Percentiles rank a stretch among this genome's conserved stretches.
Conservation (phyloP, 2,888 invertebrate species). For the Oscheius sp. region DNA sequence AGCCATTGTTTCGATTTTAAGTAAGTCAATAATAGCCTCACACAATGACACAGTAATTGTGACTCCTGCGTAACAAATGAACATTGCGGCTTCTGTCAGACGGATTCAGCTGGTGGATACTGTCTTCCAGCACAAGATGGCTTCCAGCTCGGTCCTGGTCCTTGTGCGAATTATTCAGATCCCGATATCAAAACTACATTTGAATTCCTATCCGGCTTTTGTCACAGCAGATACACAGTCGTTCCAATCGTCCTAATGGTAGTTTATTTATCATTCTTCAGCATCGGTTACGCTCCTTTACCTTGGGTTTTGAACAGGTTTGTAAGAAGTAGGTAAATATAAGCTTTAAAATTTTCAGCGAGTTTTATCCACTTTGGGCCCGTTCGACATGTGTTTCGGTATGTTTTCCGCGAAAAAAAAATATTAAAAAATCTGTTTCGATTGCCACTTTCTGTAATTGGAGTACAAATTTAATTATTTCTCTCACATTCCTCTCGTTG, state of each 20-base stretch:
- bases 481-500: slow-evolving; percentile 73
- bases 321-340: too few relatives aligned
- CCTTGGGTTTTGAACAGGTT: slow-evolving; percentile 76
- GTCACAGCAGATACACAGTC: slow-evolving; percentile 70
- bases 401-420: too few relatives aligned
- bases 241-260: slow-evolving; percentile 61
- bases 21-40: not conserved
- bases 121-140: slow-evolving; percentile 11
- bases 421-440: too few relatives aligned
- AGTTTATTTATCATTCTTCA: slow-evolving; percentile 48
- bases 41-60: slow-evolving; percentile 67
- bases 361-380: slow-evolving; percentile 75
- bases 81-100: slow-evolving; percentile 71
- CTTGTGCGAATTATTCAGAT: slow-evolving; percentile 27
- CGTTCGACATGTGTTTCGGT: slow-evolving; percentile 71
- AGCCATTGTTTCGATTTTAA: slow-evolving; percentile 9
- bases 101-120: not conserved
- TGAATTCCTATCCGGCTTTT: slow-evolving; percentile 47
- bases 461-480: slow-evolving; percentile 74
- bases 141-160: slow-evolving; percentile 24
- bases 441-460: slow-evolving; percentile 71
- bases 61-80: slow-evolving; percentile 71
- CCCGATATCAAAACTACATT: slow-evolving; percentile 19
- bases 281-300: slow-evolving; percentile 73
- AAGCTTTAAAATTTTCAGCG: too few relatives aligned